Percentiles rank a stretch among this genome's conserved stretches.
Conservation (phyloP, 2,797 vertebrate species). For the Austrolebias charrua region DNA sequence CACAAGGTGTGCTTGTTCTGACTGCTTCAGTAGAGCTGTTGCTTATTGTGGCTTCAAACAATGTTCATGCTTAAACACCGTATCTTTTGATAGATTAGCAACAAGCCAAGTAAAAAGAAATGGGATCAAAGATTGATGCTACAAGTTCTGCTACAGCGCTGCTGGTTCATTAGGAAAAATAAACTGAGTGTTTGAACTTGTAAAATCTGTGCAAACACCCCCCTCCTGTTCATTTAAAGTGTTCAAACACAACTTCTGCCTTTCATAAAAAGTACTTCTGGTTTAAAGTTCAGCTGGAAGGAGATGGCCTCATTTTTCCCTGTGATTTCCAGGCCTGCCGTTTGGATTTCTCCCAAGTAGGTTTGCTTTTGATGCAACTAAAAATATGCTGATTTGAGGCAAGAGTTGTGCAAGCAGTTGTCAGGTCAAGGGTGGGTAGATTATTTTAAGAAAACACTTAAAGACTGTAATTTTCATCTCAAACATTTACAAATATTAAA, state of each 20-base stretch:
- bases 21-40: not conserved
- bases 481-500: too few relatives aligned
- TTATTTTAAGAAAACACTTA: constrained; percentile 12
- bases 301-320: constrained; percentile 34
- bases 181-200: constrained; percentile 12
- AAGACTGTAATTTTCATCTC: constrained; percentile 2
- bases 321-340: constrained; percentile 35
- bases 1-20: not conserved
- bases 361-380: constrained; percentile 44
- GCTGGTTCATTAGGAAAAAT: constrained; percentile 10
- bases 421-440: constrained; percentile 14
- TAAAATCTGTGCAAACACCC: constrained; percentile 15
- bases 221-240: not conserved
- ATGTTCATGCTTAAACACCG: not conserved
- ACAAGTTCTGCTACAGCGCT: constrained; percentile 1
- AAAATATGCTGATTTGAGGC: constrained; percentile 41
- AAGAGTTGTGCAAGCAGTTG: constrained; percentile 38
- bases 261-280: constrained; percentile 14
- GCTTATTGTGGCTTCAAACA: constrained; percentile 3
- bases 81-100: constrained; percentile 13
- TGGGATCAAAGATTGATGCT: constrained; percentile 5
- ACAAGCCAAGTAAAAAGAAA: constrained; percentile 3
- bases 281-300: constrained; percentile 29
- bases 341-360: constrained; percentile 44
- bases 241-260: not conserved